A percentile compares a stretch with the other conserved stretches of the same genome.
These are phyloP conservation scores for Bombus soroeensis DNA, from an alignment of 1,140 invertebrate species.

Conservation along the genomic window DNA sequence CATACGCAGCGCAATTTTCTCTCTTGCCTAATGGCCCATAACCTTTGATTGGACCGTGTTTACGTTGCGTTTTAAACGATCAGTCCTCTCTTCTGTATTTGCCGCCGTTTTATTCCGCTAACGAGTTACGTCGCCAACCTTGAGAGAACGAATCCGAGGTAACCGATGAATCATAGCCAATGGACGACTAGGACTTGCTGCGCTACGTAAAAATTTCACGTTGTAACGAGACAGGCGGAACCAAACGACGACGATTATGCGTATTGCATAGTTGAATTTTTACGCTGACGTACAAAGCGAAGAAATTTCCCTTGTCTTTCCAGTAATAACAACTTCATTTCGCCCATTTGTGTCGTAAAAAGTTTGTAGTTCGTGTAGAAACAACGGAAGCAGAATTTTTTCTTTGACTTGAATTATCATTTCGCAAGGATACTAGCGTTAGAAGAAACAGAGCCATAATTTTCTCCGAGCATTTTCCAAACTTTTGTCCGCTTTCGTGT, in stretches of 20 bases:
- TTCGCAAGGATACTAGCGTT: not conserved
- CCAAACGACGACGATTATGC: not conserved
- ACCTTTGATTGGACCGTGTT: slow-evolving; percentile 80
- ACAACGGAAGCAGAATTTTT: not conserved
- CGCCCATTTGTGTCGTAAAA: not conserved
- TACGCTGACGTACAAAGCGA: not conserved
- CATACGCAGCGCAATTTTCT: slow-evolving; percentile 79
- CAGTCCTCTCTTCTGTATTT: slow-evolving; percentile 5
- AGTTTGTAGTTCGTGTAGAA: not conserved
- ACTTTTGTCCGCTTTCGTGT: slow-evolving; percentile 16
- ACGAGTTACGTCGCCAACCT: slow-evolving; percentile 50
- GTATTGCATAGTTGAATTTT: not conserved
- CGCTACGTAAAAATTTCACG: too few relatives aligned
- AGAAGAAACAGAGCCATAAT: slow-evolving; percentile 14
- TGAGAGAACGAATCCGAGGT: slow-evolving; percentile 8
- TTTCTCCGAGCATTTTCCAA: slow-evolving; percentile 26
- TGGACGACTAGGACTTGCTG: not conserved
- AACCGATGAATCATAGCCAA: not conserved
- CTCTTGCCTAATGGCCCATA: slow-evolving; percentile 80
- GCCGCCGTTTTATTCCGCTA: slow-evolving; percentile 21
- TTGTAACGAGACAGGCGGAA: not conserved
- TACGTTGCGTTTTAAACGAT: slow-evolving; percentile 71
- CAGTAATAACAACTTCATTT: not conserved
- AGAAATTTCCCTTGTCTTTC: not conserved
- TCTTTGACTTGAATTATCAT: not conserved